Conservation (phyloP, 2,113 vertebrate species). For the Podilymbus podiceps region DNA sequence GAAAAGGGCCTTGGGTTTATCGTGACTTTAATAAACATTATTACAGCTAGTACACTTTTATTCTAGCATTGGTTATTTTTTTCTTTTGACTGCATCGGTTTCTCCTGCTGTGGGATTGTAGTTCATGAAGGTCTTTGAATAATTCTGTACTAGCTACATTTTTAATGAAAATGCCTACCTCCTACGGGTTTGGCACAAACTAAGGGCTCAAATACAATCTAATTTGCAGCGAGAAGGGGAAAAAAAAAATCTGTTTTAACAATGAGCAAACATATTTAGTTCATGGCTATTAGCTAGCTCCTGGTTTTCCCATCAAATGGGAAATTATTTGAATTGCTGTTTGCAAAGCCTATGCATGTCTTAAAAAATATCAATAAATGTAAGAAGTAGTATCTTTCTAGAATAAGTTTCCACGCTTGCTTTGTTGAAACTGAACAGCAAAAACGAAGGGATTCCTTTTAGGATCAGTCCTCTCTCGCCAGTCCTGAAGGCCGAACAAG, state of each 20-base stretch:
- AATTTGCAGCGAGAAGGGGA: neutral
- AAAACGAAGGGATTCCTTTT: neutral
- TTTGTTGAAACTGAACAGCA: neutral
- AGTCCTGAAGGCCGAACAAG: neutral
- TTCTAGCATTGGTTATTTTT: fast-evolving
- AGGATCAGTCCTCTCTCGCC: neutral
- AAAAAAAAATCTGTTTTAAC: neutral
- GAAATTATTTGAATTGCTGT: neutral
- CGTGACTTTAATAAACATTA: neutral
- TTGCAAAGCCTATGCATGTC: neutral
- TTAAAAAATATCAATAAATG: neutral
- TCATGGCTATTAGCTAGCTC: neutral
- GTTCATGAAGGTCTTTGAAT: neutral
- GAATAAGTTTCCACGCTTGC: neutral
- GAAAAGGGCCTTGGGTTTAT: neutral
- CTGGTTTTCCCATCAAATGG: neutral
- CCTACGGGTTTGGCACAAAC: neutral
- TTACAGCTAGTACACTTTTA: neutral
- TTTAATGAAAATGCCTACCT: neutral
- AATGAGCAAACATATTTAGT: neutral
- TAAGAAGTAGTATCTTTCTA: neutral
- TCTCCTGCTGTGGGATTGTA: neutral
- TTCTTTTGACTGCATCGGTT: neutral
- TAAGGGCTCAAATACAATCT: neutral
- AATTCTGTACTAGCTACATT: neutral